Evolutionary conservation across 2,888 invertebrate species (phyloP).

Genomic region (Chrysotoxum bicinctum): DNA sequence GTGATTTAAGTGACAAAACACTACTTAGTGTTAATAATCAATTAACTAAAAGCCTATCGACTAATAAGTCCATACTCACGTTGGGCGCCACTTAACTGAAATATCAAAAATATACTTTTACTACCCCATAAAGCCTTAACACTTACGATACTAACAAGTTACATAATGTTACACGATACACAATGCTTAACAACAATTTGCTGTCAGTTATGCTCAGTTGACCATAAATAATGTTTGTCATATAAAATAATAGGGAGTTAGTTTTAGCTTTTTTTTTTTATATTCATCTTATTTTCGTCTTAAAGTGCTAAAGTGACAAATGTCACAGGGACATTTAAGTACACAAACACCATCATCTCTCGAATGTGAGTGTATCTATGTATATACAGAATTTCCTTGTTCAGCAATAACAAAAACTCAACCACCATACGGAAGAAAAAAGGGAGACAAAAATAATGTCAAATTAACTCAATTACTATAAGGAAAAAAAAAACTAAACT

Average conservation of each 20-base stretch:
- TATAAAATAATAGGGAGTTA: conserved; percentile 33
- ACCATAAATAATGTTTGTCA: conserved; percentile 56
- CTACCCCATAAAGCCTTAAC: background rate
- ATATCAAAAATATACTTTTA: background rate
- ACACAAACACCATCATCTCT: conserved; percentile 18
- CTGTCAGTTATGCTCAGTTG: conserved; percentile 54
- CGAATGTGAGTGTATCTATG: conserved; percentile 4
- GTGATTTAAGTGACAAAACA: background rate
- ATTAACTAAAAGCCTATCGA: background rate
- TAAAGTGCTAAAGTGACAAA: conserved; percentile 67
- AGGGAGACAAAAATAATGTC: conserved; percentile 48
- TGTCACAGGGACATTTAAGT: conserved; percentile 47
- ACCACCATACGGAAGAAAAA: background rate
- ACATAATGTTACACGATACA: conserved; percentile 11
- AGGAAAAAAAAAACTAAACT: background rate
- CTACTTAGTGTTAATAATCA: background rate
- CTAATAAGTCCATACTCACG: background rate
- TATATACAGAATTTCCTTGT: background rate
- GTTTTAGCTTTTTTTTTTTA: background rate
- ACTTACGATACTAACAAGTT: background rate
- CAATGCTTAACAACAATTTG: conserved; percentile 36
- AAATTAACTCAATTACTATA: conserved; percentile 70
- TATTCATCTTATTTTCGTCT: background rate
- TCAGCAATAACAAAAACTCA: background rate
- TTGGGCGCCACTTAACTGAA: conserved; percentile 13